A percentile compares a stretch with the other conserved stretches of the same genome.
Conservation (phyloP, 2,113 vertebrate genomes). For the Climacteris rufus region DNA sequence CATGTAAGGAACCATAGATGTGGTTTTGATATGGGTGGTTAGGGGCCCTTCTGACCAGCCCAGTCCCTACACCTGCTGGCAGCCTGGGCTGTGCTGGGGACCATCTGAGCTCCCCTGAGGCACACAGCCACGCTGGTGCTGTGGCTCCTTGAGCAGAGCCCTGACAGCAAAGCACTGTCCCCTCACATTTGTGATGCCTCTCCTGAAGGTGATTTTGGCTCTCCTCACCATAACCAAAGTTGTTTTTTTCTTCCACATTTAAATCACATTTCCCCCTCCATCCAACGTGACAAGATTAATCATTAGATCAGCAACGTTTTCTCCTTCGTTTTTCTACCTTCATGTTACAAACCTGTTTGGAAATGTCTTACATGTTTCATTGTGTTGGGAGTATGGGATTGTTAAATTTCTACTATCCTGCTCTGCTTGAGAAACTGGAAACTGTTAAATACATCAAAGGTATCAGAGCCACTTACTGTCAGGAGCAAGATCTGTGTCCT, state of each 20-base stretch:
- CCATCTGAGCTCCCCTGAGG: background rate
- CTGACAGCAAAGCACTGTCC: background rate
- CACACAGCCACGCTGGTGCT: background rate
- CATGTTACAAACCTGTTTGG: background rate
- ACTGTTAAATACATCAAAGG: background rate
- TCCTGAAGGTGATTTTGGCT: background rate
- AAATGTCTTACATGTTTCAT: background rate
- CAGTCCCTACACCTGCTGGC: background rate
- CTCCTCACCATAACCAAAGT: background rate
- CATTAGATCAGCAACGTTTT: background rate
- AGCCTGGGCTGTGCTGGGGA: background rate
- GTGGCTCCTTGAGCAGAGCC: background rate
- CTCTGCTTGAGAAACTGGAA: background rate
- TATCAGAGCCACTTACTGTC: background rate
- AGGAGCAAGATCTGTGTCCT: background rate
- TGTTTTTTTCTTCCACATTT: fast-evolving
- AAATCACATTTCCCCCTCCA: background rate
- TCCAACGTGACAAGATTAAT: background rate
- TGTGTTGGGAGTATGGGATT: background rate
- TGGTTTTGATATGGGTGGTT: background rate
- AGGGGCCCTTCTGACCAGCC: background rate
- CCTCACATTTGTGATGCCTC: background rate
- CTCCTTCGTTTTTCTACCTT: background rate
- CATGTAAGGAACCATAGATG: fast-evolving
- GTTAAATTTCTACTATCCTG: background rate